Percentiles rank a stretch among this genome's conserved stretches.
Conservation (phyloP, 92 coral and sea anemone genomes). For the Nematostella vectensis region DNA sequence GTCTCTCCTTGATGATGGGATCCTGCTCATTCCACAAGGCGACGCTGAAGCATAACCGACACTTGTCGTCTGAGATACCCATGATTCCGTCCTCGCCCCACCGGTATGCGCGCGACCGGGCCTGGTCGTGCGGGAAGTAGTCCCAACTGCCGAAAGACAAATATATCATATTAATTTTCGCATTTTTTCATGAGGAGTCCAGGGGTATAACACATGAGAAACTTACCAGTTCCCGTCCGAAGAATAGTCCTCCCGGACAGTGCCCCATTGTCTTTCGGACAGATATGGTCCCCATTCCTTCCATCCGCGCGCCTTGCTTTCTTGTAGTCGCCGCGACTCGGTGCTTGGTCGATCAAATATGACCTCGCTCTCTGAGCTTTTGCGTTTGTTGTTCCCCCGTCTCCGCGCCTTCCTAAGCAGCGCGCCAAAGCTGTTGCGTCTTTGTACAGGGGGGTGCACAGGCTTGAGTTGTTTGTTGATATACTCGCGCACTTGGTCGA, state of each 20-base stretch:
- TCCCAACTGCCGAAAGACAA: constrained; percentile 63
- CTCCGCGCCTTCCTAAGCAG: constrained; percentile 9
- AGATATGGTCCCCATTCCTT: constrained; percentile 80
- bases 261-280: constrained; percentile 92
- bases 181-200: neutral
- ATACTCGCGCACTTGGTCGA: constrained; percentile 13
- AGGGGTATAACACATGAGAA: neutral
- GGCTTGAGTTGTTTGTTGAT: constrained; percentile 9
- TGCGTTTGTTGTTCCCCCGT: constrained; percentile 3
- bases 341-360: constrained; percentile 24
- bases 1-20: constrained; percentile 83
- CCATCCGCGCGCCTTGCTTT: constrained; percentile 29
- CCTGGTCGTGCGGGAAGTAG: constrained; percentile 91
- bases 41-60: constrained; percentile 81
- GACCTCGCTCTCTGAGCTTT: constrained; percentile 10
- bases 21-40: constrained; percentile 97
- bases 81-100: constrained; percentile 99
- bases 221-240: constrained; percentile 71
- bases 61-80: constrained; percentile 82
- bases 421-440: constrained; percentile 3
- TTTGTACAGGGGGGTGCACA: neutral
- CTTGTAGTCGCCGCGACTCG: constrained; percentile 43
- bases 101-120: constrained; percentile 94
- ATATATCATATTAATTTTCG: neutral
- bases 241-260: constrained; percentile 86